Percentiles rank a stretch among this genome's conserved stretches.
Conservation (phyloP, 2,797 vertebrate species). For the Paguma larvata region DNA sequence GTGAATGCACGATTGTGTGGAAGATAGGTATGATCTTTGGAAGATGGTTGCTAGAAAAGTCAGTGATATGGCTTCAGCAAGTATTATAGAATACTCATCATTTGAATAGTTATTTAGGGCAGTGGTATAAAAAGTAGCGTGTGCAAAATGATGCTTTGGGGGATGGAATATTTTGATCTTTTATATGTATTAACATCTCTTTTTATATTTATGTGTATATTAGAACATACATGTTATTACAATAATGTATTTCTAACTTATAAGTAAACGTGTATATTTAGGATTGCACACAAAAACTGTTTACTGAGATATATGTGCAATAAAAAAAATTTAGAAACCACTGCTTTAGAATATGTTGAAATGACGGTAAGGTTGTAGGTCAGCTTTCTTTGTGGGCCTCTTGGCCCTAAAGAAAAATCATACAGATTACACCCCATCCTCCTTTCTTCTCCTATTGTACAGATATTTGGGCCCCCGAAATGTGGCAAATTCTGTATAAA, state of each 20-base stretch:
- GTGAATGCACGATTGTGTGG: background rate
- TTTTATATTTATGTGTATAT: background rate
- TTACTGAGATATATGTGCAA: background rate
- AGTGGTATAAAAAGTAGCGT: background rate
- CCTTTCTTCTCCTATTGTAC: background rate
- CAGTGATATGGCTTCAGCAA: background rate
- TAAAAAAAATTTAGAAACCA: background rate
- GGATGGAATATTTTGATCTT: background rate
- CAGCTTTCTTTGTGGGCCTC: background rate
- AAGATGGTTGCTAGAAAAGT: background rate
- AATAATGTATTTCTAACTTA: background rate
- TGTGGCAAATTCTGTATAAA: background rate
- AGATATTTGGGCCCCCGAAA: background rate
- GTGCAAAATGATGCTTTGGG: background rate
- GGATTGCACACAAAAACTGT: background rate
- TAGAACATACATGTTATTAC: background rate
- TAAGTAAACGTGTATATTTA: constrained; percentile 33
- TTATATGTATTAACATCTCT: background rate
- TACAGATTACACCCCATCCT: background rate
- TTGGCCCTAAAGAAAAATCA: background rate
- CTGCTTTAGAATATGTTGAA: background rate
- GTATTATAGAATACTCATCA: background rate
- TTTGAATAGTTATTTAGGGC: background rate
- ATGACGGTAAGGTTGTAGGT: background rate
- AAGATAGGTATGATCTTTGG: background rate